A percentile compares a stretch with the other conserved stretches of the same genome.
Conservation (phyloP, 2,888 invertebrate species). For the Anorthoa munda region DNA sequence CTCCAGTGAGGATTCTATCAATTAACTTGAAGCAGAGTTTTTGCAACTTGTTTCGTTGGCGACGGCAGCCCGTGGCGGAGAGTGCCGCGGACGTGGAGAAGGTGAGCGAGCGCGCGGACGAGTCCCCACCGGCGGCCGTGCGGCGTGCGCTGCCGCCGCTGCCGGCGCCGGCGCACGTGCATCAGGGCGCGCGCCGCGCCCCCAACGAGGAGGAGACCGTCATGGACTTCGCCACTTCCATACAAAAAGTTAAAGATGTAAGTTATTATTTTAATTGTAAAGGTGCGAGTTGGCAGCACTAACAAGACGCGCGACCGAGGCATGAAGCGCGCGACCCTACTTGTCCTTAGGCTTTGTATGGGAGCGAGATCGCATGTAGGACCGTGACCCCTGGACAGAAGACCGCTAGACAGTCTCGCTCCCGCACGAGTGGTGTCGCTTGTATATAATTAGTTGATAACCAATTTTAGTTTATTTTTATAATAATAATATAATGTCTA, state of each 20-base stretch:
- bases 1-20: constrained; percentile 92
- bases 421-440: too few species aligned
- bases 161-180: constrained; percentile 80
- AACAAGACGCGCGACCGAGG: too few species aligned
- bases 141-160: constrained; percentile 87
- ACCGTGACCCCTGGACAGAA: too few species aligned
- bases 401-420: too few species aligned
- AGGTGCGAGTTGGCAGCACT: background rate
- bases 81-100: constrained; percentile 77
- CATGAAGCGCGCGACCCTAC: too few species aligned
- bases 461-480: too few species aligned
- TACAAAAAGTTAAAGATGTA: constrained; percentile 98
- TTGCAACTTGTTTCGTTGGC: constrained; percentile 95
- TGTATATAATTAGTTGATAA: too few species aligned
- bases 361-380: too few species aligned
- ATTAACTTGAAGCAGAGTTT: constrained; percentile 95
- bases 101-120: constrained; percentile 72
- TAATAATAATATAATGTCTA: too few species aligned
- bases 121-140: constrained; percentile 83
- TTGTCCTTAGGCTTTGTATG: too few species aligned
- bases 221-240: constrained; percentile 97
- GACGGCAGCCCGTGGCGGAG: constrained; percentile 77
- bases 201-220: constrained; percentile 87
- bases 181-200: constrained; percentile 73
- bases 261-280: constrained; percentile 79